A percentile compares a stretch with the other conserved stretches of the same genome.
phyloP scores from a whole-genome alignment of 2,888 invertebrate genomes.

The Celastrina argiolus region DNA sequence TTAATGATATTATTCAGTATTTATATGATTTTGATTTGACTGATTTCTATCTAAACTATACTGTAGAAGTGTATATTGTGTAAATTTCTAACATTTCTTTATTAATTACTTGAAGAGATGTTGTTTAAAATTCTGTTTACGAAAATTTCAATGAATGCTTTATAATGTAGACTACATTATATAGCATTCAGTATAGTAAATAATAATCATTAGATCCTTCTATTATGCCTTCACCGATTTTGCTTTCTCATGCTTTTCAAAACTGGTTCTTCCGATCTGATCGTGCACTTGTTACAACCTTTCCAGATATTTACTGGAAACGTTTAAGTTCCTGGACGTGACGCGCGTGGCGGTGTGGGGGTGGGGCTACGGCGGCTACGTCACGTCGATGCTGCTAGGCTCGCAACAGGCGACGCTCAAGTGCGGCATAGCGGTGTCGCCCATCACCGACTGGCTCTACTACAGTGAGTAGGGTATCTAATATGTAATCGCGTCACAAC shows the following conservation, averaged over 20 bases:
- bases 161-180: no score
- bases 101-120: no score
- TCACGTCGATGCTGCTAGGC: slow-evolving; percentile 93
- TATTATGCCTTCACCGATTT: no score
- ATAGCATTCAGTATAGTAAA: no score
- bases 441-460: slow-evolving; percentile 96
- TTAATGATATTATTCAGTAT: not conserved
- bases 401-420: slow-evolving; percentile 92
- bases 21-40: no score
- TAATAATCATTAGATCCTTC: no score
- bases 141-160: not conserved
- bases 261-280: no score
- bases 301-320: slow-evolving; percentile 86
- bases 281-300: not conserved
- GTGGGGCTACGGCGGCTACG: slow-evolving; percentile 97
- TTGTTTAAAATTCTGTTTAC: not conserved
- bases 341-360: slow-evolving; percentile 96
- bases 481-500: no score
- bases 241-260: no score
- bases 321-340: slow-evolving; percentile 89
- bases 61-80: no score
- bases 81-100: no score
- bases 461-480: slow-evolving; percentile 88
- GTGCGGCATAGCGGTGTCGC: slow-evolving; percentile 96
- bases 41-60: no score